Conservation (phyloP, 2,797 vertebrate genomes). For the Xyrichtys novacula region DNA sequence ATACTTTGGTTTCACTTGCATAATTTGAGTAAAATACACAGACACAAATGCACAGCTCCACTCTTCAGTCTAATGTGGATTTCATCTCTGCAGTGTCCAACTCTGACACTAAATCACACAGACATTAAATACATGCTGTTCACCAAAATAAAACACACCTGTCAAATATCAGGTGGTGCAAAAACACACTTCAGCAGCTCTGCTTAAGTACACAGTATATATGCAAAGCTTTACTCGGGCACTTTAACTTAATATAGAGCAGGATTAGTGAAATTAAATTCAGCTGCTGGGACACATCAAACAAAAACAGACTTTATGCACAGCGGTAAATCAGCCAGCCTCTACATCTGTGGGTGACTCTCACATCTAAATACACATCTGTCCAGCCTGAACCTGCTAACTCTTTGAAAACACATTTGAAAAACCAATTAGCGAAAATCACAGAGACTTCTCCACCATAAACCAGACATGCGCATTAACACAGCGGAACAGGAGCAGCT, state of each 20-base stretch:
- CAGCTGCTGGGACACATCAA: conserved; percentile 15
- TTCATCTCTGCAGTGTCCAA: conserved; percentile 1
- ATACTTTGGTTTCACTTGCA: not conserved
- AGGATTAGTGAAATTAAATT: conserved; percentile 6
- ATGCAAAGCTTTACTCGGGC: not conserved
- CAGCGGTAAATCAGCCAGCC: conserved; percentile 15
- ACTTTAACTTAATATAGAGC: not conserved
- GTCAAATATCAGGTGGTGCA: not conserved
- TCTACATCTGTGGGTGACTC: conserved; percentile 13
- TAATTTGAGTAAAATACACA: not conserved
- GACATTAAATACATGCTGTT: not conserved
- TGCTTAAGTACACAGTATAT: not conserved
- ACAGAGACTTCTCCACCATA: conserved; percentile 12
- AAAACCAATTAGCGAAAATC: conserved; percentile 1
- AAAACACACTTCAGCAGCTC: not conserved
- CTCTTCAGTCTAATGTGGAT: not conserved
- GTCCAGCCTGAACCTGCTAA: conserved; percentile 5
- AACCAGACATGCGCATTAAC: not conserved
- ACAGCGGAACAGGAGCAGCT: not conserved
- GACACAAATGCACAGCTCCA: not conserved
- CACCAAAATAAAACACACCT: not conserved
- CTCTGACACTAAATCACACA: not conserved
- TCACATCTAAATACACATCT: conserved; percentile 12
- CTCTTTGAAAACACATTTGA: not conserved
- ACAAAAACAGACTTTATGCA: not conserved